Percentiles rank a stretch among this genome's conserved stretches.
Evolutionary conservation across 2,797 vertebrate genomes (phyloP).

Genomic region (Myripristis murdjan): DNA sequence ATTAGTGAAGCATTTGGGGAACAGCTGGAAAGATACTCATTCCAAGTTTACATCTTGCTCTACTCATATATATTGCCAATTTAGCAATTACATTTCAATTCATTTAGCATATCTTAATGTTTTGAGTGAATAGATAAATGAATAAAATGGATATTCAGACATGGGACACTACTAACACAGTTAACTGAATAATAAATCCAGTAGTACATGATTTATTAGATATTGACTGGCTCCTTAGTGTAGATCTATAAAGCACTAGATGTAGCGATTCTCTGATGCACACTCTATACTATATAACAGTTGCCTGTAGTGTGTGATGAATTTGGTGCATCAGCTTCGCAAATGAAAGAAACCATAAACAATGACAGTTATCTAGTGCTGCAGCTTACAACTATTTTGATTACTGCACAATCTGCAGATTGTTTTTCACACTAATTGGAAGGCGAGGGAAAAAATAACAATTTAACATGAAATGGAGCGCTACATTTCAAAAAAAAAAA

Average conservation of each 20-base stretch:
- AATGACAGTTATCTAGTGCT: neutral
- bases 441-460: too few relatives aligned
- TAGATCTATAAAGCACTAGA: slow-evolving; percentile 42
- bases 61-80: neutral
- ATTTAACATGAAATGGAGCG: too few relatives aligned
- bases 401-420: too few relatives aligned
- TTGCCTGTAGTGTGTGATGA: neutral
- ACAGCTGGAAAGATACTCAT: slow-evolving; percentile 12
- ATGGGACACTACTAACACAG: neutral
- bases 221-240: slow-evolving; percentile 44
- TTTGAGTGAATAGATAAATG: too few relatives aligned
- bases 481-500: too few relatives aligned
- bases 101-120: too few relatives aligned
- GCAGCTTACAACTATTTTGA: too few relatives aligned
- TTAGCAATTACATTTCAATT: too few relatives aligned
- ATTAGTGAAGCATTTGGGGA: slow-evolving; percentile 1
- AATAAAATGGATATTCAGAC: neutral
- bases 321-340: neutral
- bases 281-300: neutral
- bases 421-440: too few relatives aligned
- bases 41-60: neutral
- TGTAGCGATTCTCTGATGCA: slow-evolving; percentile 35
- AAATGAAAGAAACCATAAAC: neutral
- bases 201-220: slow-evolving; percentile 46
- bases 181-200: slow-evolving; percentile 36